Percentiles rank a stretch among this genome's conserved stretches.
phyloP scores from a whole-genome alignment of 2,797 vertebrate species.

The Hoplostethus mediterraneus region DNA sequence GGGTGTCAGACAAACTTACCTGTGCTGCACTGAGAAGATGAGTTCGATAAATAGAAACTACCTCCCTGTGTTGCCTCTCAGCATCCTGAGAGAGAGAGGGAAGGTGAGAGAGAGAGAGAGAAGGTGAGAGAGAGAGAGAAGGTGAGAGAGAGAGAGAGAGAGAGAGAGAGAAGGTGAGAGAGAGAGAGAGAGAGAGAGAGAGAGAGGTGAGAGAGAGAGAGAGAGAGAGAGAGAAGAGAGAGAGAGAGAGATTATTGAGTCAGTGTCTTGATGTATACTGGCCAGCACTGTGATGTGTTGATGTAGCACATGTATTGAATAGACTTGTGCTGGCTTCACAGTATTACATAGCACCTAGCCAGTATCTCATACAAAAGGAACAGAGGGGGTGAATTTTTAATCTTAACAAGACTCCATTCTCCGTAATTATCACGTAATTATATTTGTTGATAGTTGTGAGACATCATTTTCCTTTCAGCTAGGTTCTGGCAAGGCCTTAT shows the following conservation, averaged over 20 bases:
- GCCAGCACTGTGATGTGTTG: neutral
- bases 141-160: neutral
- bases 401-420: neutral
- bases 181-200: neutral
- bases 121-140: neutral
- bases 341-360: neutral
- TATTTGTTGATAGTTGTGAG: neutral
- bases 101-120: slow-evolving; percentile 5
- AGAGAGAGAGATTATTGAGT: neutral
- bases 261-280: neutral
- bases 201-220: neutral
- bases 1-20: slow-evolving; percentile 62
- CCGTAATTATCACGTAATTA: neutral
- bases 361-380: neutral
- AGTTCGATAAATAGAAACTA: slow-evolving; percentile 95
- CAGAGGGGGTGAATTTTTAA: neutral
- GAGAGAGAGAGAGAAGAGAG: neutral
- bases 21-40: slow-evolving; percentile 97
- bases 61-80: slow-evolving; percentile 95
- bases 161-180: neutral
- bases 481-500: neutral
- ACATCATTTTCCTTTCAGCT: neutral
- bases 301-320: neutral
- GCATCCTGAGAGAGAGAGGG: slow-evolving; percentile 85
- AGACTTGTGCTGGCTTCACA: neutral